phyloP scores from a whole-genome alignment of 1,140 invertebrate genomes.

The Ectropis grisescens region DNA sequence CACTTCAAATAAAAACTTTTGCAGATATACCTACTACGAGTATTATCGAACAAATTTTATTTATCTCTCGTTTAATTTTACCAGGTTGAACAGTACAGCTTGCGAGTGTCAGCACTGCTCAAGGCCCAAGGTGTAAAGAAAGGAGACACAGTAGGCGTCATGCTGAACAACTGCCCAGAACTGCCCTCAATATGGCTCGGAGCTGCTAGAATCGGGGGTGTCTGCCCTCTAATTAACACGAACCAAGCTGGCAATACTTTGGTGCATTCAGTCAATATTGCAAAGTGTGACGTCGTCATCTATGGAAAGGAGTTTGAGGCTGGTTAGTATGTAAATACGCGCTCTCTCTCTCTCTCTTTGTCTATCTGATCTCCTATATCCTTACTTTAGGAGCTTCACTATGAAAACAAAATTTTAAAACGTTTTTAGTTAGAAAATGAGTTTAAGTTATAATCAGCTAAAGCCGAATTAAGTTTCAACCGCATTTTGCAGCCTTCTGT shows the following conservation, averaged over 20 bases:
- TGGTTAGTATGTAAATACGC: no score
- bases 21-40: no score
- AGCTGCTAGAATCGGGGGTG: conserved; percentile 87
- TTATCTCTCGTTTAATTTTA: conserved; percentile 54
- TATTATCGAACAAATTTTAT: no score
- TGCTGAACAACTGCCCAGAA: conserved; percentile 91
- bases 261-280: conserved; percentile 88
- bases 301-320: conserved; percentile 43
- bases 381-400: no score
- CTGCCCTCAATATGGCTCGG: conserved; percentile 92
- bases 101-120: conserved; percentile 87
- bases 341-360: no score
- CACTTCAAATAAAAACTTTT: no score
- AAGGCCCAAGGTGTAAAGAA: conserved; percentile 82
- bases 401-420: no score
- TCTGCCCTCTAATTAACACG: conserved; percentile 92
- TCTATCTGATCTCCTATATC: no score
- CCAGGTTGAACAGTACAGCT: conserved; percentile 88
- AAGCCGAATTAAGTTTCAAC: conserved; percentile 29
- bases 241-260: conserved; percentile 87
- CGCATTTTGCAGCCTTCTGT: no score
- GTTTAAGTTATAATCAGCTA: conserved; percentile 33
- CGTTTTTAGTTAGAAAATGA: no score
- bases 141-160: conserved; percentile 88
- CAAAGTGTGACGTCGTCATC: conserved; percentile 57